Evolutionary conservation across 2,113 vertebrate species (phyloP).

Genomic region (Petromus typicus): DNA sequence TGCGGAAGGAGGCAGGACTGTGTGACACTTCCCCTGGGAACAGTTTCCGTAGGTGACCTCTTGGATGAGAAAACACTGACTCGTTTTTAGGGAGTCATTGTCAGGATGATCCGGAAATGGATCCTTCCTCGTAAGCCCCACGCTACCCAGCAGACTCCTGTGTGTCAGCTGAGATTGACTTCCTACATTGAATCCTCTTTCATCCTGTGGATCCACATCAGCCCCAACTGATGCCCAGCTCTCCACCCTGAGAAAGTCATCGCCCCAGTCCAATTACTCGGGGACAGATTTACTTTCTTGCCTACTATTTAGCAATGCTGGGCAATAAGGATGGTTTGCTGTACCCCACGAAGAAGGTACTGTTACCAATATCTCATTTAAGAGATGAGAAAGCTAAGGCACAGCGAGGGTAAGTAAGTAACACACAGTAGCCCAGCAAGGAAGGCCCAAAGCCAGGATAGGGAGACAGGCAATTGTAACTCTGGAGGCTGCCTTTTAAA

Average conservation of each 20-base stretch:
- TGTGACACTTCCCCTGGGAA: neutral
- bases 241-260: neutral
- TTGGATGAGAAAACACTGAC: rapidly evolving
- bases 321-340: rapidly evolving
- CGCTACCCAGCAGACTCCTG: neutral
- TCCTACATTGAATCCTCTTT: neutral
- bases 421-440: neutral
- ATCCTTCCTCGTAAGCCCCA: neutral
- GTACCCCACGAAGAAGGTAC: neutral
- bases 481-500: neutral
- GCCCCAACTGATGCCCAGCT: neutral
- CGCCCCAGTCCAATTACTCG: rapidly evolving
- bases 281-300: neutral
- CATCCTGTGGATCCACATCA: rapidly evolving
- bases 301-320: neutral
- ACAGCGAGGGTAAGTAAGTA: neutral
- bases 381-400: neutral
- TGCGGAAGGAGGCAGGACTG: neutral
- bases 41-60: neutral
- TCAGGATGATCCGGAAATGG: neutral
- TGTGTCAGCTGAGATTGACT: neutral
- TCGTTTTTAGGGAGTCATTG: neutral
- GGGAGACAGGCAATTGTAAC: neutral
- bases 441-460: neutral
- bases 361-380: neutral